Percentiles rank a stretch among this genome's conserved stretches.
Conservation (phyloP, 2,888 invertebrate genomes). For the Thereva unica region DNA sequence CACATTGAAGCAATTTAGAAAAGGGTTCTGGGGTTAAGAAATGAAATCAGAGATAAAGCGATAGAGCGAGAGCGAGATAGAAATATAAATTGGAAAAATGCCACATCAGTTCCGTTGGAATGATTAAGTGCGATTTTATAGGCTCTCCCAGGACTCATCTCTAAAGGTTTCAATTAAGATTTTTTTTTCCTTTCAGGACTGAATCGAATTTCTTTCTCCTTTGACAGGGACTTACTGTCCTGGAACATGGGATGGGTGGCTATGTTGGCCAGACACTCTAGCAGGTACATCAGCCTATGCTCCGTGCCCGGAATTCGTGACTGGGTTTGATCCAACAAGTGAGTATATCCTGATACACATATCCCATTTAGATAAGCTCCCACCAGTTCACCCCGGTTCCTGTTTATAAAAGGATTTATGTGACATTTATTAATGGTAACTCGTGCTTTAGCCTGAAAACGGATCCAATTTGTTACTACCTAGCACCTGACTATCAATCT, state of each 20-base stretch:
- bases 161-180: conserved; percentile 9
- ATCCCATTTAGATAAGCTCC: conserved; percentile 1
- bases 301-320: conserved; percentile 74
- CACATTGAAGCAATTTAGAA: conserved; percentile 5
- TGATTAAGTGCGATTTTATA: conserved; percentile 16
- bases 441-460: neutral
- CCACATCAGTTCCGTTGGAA: conserved; percentile 14
- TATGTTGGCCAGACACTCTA: conserved; percentile 76
- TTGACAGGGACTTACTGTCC: conserved; percentile 66
- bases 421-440: conserved; percentile 29
- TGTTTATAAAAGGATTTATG: conserved; percentile 24
- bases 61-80: neutral
- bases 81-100: conserved; percentile 4
- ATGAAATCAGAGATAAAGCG: neutral
- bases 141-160: conserved; percentile 15
- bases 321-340: conserved; percentile 75
- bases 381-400: neutral
- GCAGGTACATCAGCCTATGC: conserved; percentile 68
- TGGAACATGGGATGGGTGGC: conserved; percentile 81
- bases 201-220: conserved; percentile 3
- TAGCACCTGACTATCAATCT: too few species aligned
- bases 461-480: conserved; percentile 13
- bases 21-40: conserved; percentile 15
- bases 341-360: conserved; percentile 55
- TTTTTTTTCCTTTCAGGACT: neutral